Evolutionary conservation across 1,140 invertebrate genomes (phyloP).

Genomic region (Drosophila sucinea): DNA sequence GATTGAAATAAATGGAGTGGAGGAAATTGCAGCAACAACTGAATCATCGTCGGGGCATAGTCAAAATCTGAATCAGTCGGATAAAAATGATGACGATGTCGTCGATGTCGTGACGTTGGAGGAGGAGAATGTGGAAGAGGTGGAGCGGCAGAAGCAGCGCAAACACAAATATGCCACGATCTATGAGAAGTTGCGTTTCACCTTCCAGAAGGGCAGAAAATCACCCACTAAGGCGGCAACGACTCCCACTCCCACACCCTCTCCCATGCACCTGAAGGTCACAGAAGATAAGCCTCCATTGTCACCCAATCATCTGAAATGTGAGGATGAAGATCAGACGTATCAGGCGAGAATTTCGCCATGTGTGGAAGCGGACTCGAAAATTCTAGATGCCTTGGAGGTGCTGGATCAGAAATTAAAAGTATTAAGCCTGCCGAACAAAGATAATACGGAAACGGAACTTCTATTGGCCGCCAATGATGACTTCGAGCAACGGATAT

Average conservation of each 20-base stretch:
- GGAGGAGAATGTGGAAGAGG: conserved; percentile 18
- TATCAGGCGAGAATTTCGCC: conserved; percentile 17
- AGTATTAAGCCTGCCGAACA: background rate
- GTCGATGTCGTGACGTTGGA: conserved; percentile 2
- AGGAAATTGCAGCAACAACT: conserved; percentile 26
- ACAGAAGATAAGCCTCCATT: background rate
- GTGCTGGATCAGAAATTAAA: conserved; percentile 32
- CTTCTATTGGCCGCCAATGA: conserved; percentile 47
- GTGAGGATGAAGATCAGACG: background rate
- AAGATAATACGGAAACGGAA: conserved; percentile 12
- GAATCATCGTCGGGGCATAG: conserved; percentile 6
- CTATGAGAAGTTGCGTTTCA: conserved; percentile 75
- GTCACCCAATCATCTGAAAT: background rate
- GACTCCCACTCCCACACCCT: conserved; percentile 12
- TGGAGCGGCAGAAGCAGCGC: conserved; percentile 61
- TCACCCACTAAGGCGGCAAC: conserved; percentile 36
- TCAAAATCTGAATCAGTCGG: conserved; percentile 24
- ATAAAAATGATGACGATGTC: conserved; percentile 13
- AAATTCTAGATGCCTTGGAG: conserved; percentile 66
- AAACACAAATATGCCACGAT: conserved; percentile 77
- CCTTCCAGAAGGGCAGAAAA: conserved; percentile 55
- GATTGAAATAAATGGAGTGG: conserved; percentile 16
- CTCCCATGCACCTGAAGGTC: background rate
- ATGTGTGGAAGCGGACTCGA: conserved; percentile 66
- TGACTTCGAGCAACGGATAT: conserved; percentile 72